Base-by-base conservation (phyloP, 2,888 invertebrate genomes). In the Gastracanthus pulcherrimus region DNA sequence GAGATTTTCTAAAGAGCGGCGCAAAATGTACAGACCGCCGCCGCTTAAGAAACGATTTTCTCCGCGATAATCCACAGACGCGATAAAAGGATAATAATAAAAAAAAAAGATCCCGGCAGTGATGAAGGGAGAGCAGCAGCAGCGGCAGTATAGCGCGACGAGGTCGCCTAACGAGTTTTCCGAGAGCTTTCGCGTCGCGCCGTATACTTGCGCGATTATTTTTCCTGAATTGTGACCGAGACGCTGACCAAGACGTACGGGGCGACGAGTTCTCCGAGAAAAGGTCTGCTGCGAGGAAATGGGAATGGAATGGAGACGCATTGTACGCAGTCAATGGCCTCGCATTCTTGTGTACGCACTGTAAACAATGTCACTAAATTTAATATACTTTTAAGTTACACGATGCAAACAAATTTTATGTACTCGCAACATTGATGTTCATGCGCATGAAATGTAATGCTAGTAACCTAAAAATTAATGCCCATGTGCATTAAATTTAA, bases 21-120 rank as follows among this genome's bases (percentile, higher is more conserved):
- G 19, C 72, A 36, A 34, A 70, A 64, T n/a, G 38, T 1, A 62
- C 6, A 31, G 16, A 7, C 55, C 29, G 6, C 29, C 23, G 7
- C 16, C 38, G 58, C 80, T 80, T 80, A 71, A 77, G 76, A 80
- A 80, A 80, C 80, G 69, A 82, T 82, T 77, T 80, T 74, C 80
- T 13, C 5, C 58, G 29, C 23, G 64, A 60, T 66, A 74, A 75
- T 82, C 72, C 51, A 16, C 48, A 23, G 67, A 5, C 58, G 29
- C 23, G 64, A 60, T 66, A 74, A 75, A 70, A 66, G 62, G 58
- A 70, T 75, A 67, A 69, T 58, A 70, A 81, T 76, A 78, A 67
- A 76, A n/a, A n/a, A n/a, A n/a, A 72, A 72, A 60, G 31, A 69
- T 76, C 60, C 55, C 9, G 13, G 38, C n/a, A 38, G 31, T 38